These are phyloP conservation scores for Peucedramus taeniatus DNA, from an alignment of 2,113 vertebrate species.

Conservation along the genomic window DNA sequence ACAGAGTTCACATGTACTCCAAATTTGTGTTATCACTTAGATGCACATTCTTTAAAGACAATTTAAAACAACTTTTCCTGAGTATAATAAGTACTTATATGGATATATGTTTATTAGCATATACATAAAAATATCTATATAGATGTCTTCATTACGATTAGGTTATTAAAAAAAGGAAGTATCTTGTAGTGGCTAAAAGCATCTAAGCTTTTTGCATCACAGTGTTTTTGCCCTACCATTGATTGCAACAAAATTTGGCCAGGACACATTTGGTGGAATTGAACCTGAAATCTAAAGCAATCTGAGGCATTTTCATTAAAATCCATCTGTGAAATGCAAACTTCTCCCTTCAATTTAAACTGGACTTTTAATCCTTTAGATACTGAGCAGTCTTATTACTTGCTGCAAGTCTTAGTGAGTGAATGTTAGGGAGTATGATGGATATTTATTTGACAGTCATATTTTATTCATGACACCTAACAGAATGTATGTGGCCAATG, in stretches of 20 bases:
- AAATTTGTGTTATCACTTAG: background rate
- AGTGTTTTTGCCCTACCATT: background rate
- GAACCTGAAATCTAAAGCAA: background rate
- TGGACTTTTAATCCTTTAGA: background rate
- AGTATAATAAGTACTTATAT: background rate
- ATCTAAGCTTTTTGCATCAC: background rate
- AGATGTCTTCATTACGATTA: background rate
- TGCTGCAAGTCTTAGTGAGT: background rate
- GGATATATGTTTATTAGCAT: background rate
- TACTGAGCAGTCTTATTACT: background rate
- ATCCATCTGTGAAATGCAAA: background rate
- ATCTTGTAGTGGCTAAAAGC: background rate
- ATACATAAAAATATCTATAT: background rate
- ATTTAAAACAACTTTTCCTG: background rate
- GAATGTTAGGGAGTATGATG: background rate
- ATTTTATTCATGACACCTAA: background rate
- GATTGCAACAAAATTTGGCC: background rate
- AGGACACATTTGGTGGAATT: background rate
- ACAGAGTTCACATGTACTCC: background rate
- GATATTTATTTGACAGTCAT: background rate
- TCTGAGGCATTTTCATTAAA: background rate
- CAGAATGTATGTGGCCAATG: background rate
- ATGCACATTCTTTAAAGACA: background rate
- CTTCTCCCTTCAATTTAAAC: background rate
- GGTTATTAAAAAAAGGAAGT: background rate